Base-by-base conservation (phyloP, 2,797 vertebrate genomes). In the Salarias fasciatus region DNA sequence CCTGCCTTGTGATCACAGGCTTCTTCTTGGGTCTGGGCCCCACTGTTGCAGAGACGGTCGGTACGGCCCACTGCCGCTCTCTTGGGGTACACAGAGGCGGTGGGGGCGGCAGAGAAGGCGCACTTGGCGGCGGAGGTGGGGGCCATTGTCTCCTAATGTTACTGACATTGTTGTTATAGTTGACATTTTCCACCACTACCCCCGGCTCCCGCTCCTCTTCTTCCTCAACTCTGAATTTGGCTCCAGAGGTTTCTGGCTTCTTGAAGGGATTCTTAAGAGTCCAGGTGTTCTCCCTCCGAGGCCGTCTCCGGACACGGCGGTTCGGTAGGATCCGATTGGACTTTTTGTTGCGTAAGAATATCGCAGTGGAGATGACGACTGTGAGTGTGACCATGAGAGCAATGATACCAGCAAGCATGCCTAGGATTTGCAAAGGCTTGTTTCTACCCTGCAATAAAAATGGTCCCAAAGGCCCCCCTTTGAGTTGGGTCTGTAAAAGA, bases 391-490 rank as follows among this genome's bases (percentile, higher is more conserved):
- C 93, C 79, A 95, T 92, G 63, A 94, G 70, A 81, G 92, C 85
- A 92, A 98, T 96, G 85, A 95, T 79, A 83, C 95, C 92, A 49
- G 92, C 93, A 75, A 99, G 90, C 73, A 96, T 88, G 69, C 94
- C 95, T 92, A 98, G 77, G 66, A 96, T 94, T 88, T 97, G 95
- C 93, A 97, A 91, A 55, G 96, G 96, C 61, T 96, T 95, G 92
- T 98, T 95, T 92, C 94, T 98, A 94, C 91, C 95, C 86, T 96
- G 94, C 94, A 96, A 91, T 91, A 99, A 94, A 94, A 99, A 95
- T 88, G 95, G 91, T 53, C 93, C 94, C 94, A 98, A 94, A 89
- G 95, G 94, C 84, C 94, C 94, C 83, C 94, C 94, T 84, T 86
- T 94, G 91, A 90, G 84, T 86, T 94, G 94, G 88, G 92, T 97